Percentiles rank a stretch among this genome's conserved stretches.
Evolutionary conservation across 2,797 vertebrate genomes (phyloP).

Genomic region (Ficedula albicollis): DNA sequence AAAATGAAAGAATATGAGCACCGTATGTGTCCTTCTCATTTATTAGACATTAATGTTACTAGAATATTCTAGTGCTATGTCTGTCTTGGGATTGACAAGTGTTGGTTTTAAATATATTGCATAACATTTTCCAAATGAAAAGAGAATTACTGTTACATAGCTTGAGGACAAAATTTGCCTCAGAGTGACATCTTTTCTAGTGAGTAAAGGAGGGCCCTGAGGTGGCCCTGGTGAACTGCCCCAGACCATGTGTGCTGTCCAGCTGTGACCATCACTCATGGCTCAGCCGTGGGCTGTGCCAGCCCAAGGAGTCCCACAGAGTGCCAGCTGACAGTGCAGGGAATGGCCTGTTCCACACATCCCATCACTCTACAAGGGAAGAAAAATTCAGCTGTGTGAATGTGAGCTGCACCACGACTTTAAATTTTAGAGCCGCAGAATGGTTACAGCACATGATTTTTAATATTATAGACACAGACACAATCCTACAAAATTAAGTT

Average conservation of each 20-base stretch:
- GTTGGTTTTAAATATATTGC: neutral
- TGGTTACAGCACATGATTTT: neutral
- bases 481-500: neutral
- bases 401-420: fast-evolving
- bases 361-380: neutral
- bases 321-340: neutral
- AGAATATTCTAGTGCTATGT: neutral
- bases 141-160: neutral
- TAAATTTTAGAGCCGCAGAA: neutral
- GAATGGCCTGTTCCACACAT: neutral
- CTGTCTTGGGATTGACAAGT: neutral
- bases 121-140: neutral
- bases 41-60: neutral
- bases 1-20: neutral
- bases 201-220: neutral
- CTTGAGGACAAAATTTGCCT: neutral
- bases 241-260: neutral
- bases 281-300: neutral
- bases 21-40: neutral
- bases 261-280: fast-evolving
- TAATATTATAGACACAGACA: neutral
- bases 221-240: neutral
- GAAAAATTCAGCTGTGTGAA: neutral
- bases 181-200: neutral
- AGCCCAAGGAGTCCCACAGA: neutral